These are phyloP conservation scores for Drosophila monieri DNA, from an alignment of 2,888 invertebrate species.

Conservation along the genomic window DNA sequence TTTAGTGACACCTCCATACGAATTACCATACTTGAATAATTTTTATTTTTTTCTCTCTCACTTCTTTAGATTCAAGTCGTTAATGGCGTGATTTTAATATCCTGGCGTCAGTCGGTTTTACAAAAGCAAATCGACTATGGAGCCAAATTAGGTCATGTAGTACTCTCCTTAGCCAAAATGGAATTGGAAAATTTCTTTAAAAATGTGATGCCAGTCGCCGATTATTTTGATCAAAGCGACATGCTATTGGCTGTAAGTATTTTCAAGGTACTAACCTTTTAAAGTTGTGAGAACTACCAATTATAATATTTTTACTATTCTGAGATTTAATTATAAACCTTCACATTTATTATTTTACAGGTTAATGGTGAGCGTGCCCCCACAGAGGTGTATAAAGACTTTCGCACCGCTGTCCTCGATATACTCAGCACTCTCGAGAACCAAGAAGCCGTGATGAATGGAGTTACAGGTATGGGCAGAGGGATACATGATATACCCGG, in stretches of 20 bases:
- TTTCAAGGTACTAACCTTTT: background rate
- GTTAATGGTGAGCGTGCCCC: slow-evolving; percentile 95
- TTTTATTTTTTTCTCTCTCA: background rate
- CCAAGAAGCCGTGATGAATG: slow-evolving; percentile 86
- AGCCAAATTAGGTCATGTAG: slow-evolving; percentile 92
- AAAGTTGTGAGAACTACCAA: no score
- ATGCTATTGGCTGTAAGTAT: slow-evolving; percentile 88
- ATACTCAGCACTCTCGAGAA: slow-evolving; percentile 90
- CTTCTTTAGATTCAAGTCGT: slow-evolving; percentile 91
- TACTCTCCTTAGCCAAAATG: slow-evolving; percentile 93
- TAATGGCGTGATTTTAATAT: slow-evolving; percentile 93
- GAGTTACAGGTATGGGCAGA: slow-evolving; percentile 86
- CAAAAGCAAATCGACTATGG: slow-evolving; percentile 96
- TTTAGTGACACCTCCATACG: no score
- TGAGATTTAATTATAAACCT: background rate
- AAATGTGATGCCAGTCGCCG: slow-evolving; percentile 95
- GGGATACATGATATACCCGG: slow-evolving; percentile 86
- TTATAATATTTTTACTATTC: no score
- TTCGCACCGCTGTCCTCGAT: slow-evolving; percentile 90
- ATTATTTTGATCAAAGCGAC: slow-evolving; percentile 94
- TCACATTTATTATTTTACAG: slow-evolving; percentile 83
- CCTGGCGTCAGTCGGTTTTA: slow-evolving; percentile 93
- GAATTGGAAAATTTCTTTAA: slow-evolving; percentile 95
- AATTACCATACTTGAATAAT: background rate
- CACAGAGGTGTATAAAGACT: slow-evolving; percentile 93